phyloP scores from a whole-genome alignment of 2,797 vertebrate species.

The Arnoldichthys spilopterus region DNA sequence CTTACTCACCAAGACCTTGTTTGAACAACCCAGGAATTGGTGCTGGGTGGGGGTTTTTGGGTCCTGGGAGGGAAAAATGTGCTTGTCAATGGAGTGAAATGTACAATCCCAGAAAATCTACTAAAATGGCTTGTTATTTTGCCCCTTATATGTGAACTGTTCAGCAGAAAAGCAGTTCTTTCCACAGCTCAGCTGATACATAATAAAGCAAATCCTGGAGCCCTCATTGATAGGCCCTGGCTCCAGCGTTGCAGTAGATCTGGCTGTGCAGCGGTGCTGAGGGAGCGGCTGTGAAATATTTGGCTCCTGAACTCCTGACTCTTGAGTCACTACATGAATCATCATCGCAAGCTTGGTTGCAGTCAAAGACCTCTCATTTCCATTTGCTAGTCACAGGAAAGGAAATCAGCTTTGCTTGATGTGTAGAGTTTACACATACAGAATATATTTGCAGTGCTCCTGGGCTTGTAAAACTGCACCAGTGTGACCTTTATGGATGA shows the following conservation, averaged over 20 bases:
- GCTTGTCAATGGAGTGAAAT: constrained; percentile 56
- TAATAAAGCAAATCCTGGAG: constrained; percentile 72
- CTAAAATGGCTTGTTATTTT: constrained; percentile 68
- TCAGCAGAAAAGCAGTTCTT: constrained; percentile 69
- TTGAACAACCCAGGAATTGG: constrained; percentile 17
- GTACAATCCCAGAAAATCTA: constrained; percentile 58
- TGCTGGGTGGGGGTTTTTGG: background rate
- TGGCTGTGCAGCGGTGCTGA: constrained; percentile 68
- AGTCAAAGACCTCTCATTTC: constrained; percentile 65
- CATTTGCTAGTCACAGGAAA: constrained; percentile 62
- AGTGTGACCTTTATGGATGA: constrained; percentile 15
- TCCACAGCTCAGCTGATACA: constrained; percentile 56
- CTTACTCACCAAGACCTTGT: constrained; percentile 72
- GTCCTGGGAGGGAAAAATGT: background rate
- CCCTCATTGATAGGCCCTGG: constrained; percentile 70
- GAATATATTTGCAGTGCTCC: constrained; percentile 35
- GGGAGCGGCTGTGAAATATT: constrained; percentile 70
- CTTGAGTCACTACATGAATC: constrained; percentile 74
- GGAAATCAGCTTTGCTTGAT: constrained; percentile 44
- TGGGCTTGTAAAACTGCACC: constrained; percentile 21
- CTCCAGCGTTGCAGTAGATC: constrained; percentile 65
- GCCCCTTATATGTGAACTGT: constrained; percentile 69
- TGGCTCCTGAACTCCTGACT: constrained; percentile 65
- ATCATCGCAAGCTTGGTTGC: constrained; percentile 67
- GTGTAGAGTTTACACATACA: constrained; percentile 40